Base-by-base conservation (phyloP, 1,140 invertebrate genomes). In the Drosophila quadrilineata region DNA sequence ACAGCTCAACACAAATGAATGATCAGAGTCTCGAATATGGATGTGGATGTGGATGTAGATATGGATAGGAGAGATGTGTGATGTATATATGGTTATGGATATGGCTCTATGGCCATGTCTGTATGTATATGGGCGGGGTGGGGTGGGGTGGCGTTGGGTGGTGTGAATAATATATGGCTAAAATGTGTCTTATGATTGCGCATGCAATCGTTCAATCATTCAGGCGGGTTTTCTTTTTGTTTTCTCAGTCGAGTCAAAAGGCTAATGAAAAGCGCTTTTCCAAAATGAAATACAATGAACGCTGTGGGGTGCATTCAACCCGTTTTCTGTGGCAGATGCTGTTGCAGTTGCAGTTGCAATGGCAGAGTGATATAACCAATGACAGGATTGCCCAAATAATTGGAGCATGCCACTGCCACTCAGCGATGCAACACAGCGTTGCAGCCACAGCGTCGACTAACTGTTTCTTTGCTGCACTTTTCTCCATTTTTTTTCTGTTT, bases 381-480 rank as follows among this genome's bases (percentile, higher is more conserved):
- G 77, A 82, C 77, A 84, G 62, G 62, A 65, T 26, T 65, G 72
- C 63, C 52, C 48, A 69, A 71, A 67, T 82, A 82, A 82, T 77
- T 82, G 79, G 77, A 82, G 77, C 77, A 82, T 82, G 74, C 77
- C 59, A 77, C 46, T 82, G 77, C 77, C 77, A 82, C 73, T 84
- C 77, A 84, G 69, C 43, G 73, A 56, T 58, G 50, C 76, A 82
- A 14, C 69, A 73, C 76, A 84, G 58, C 71, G 52, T 59, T 79
- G 75, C 63, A 67, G 29, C 56, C 33, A 33, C n/a, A n/a, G n/a
- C n/a, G 43, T 22, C 56, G 70, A 67, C 73, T 77, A 82, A 77
- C 77, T 66, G 71, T 75, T 67, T 67, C 40, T 40, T 33, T 48
- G 43, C 36, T 9, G n/a, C n/a, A n/a, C n/a, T n/a, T n/a, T n/a